Evolutionary conservation across 1,140 invertebrate species (phyloP), one percentile per base, ranked within the genome.

Genomic region (Sitophilus oryzae): DNA sequence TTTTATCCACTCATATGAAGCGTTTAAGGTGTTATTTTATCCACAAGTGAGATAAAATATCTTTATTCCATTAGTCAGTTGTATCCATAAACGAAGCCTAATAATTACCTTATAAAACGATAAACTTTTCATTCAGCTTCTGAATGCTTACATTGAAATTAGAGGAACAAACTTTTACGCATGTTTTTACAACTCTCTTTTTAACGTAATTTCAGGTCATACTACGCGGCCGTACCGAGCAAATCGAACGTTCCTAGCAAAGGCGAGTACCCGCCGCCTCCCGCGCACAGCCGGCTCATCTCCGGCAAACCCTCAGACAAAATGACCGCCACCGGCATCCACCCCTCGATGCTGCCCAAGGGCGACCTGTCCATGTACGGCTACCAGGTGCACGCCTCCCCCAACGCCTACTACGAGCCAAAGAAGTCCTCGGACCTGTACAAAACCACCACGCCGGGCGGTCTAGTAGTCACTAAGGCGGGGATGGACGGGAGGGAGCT

Each of bases 351-450:
- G 20, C 51, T 57, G 36, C 55, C 47, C 38, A 57, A 57, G 47
- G 30, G 54, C 45, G 85, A 90, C 67, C 81, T 86, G 3, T 86
- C 84, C 66, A 69, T 85, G 40, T 87, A 85, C 66, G 79, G 79
- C 20, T 86, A 85, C 69, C 78, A 81, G 48, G 76, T 78, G 10
- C 37, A 45, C 15, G 85, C 84, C 63, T 84, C 83, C 58, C 73
- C 74, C 30, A 56, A 70, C 0, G 53, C 52, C 45, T 69, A 73
- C 41, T 74, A 74, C 44, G 66, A 74, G 46, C 51, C 56, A 58
- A 57, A 57, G 53, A 61, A 61, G 50, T 40, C 40, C 3, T 42
- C 52, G 20, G 47, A 54, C 1, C 41, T 55, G 1, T 74, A 76
- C 35, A 77, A 78, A 69, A 46, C 60, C 11, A 65, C 65, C 67